Base-by-base conservation (phyloP, 2,797 vertebrate species). In the Emydoidea blandingii region DNA sequence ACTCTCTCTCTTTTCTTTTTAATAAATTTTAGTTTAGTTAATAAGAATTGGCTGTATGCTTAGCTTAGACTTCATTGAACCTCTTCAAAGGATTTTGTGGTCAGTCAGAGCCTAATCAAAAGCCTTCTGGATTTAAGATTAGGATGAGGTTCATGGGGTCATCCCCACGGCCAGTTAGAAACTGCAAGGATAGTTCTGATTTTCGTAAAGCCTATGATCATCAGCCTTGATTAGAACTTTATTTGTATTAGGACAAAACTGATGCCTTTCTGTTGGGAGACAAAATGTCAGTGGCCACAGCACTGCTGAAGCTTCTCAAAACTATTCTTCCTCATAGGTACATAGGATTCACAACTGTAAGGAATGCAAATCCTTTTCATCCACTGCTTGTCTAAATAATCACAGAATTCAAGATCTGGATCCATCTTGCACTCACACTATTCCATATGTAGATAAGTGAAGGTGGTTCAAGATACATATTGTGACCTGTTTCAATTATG, bases 91-190 rank as follows among this genome's bases (percentile, higher is more conserved):
- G 31, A 25, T 86, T 83, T 88, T 79, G 53, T 68, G n/a, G 10
- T 84, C 37, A 74, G 15, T 29, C 91, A 57, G 4, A 29, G 0
- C 0, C 34, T 29, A 50, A 4, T 19, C 2, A 15, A 2, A 83
- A 84, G 52, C 1, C 0, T 0, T 4, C 3, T 37, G 8, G 68
- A 72, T 72, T 41, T 72, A 79, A 76, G 25, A 79, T 4, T 14
- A 53, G 11, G 59, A 74, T 19, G 59, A 83, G 12, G 25, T 95
- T 9, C 8, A 21, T 1, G 25, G 92, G 92, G 4, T 53, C 53
- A 86, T 18, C 1, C 44, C 14, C 34, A n/a, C 2, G 79, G 21
- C 19, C 78, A 80, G 50, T 86, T 87, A 87, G 54, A 79, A 88
- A 72, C 21, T 44, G 52, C 34, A 89, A 56, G 1, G 47, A 53